Evolutionary conservation across 1,140 invertebrate genomes (phyloP), one percentile per base, ranked within the genome.

Genomic region (Diprion similis): DNA sequence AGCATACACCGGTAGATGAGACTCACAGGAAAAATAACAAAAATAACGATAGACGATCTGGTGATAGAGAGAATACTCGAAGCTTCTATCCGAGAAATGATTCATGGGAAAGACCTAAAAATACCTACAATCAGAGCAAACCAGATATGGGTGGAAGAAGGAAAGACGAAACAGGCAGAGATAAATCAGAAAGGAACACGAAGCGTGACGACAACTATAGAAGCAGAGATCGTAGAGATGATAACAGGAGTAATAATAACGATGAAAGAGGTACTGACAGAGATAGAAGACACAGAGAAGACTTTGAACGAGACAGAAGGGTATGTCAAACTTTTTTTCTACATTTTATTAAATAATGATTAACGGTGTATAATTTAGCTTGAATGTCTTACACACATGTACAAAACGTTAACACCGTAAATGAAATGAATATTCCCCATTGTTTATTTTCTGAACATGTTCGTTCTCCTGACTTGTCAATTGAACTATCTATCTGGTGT

Each of bases 191-290:
- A 10, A 68, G 11, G 18, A 24, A 68, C 17, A 15, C 68, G 66
- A 71, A 46, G 13, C 51, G 51, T 6, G 51, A 59, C 8, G 51
- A 59, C n/a, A 59, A 59, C 8, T 24, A n/a, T 19, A 68, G 67
- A 68, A 15, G 45, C 3, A 19, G 18, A 51, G 47, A 51, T 46
- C 37, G 70, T 51, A 71, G 47, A n/a, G 70, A 24, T 71, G 46
- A 71, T 46, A 18, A 66, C 18, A 19, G 18, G 47, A 11, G 15
- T 4, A 71, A 71, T 9, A 18, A 71, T 71, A 46, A 18, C 8
- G 46, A 47, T 15, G 46, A 71, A 9, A 64, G 59, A 37, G 46
- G 19, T 71, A 19, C 13, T 11, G 19, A 8, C 24, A 72, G 66
- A 18, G 71, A 70, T 45, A 68, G 46, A 70, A 19, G 18, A 48